Base-by-base conservation (phyloP, 2,797 vertebrate species). In the Falco columbarius region DNA sequence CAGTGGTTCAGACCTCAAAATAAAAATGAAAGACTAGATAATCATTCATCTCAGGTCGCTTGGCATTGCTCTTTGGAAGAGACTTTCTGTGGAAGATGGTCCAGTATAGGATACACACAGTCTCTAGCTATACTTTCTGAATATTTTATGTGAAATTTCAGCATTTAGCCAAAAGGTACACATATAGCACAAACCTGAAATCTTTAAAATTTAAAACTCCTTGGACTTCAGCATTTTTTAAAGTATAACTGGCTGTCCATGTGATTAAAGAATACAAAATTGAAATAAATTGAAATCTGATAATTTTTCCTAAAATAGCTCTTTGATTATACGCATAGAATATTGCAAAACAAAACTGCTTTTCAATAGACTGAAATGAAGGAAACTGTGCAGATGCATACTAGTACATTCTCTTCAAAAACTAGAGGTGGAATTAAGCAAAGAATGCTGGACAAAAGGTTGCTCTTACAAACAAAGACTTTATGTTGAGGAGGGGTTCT, bases 401-500 rank as follows among this genome's bases (percentile, higher is more conserved):
- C 27, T 72, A 94, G 38, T 55, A 70, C 51, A 84, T 32, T 81
- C 71, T 46, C 55, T 87, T 40, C 8, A 85, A 89, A 90, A 86
- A 66, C 6, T 56, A 82, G 30, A 12, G 20, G 29, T 75, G 29
- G 70, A 92, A 26, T 73, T 55, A 81, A 81, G 29, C 24, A 96
- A 89, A 38, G 19, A 56, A 72, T 13, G 9, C 44, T 52, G 55
- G 61, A 61, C 16, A 84, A 92, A 82, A 92, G 8, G 3, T n/a
- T 94, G 72, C 80, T 90, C 65, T 89, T 93, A 71, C n/a, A 86
- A 85, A 92, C 77, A 66, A 49, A 96, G 74, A 77, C 46, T 95
- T 91, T 61, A 73, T 67, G 26, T 42, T 52, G 14, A 73, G 52
- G 10, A 86, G 40, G 36, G 49, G 47, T 67, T 93, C 10, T 65